These are phyloP conservation scores for Blastobasis adustella DNA, from an alignment of 2,888 invertebrate species.

Conservation along the genomic window DNA sequence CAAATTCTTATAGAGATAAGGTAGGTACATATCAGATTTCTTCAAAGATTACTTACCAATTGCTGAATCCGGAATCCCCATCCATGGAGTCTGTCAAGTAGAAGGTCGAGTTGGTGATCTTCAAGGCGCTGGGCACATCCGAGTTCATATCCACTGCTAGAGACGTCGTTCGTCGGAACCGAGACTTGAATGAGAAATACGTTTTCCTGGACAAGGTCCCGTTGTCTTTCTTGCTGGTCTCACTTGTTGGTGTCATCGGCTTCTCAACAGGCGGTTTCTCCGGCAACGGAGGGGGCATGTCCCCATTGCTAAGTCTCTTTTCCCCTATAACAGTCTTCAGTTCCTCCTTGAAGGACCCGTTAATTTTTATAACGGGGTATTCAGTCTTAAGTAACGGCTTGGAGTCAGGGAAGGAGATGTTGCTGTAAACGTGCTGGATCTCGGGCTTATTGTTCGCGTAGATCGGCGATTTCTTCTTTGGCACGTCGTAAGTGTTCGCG, in stretches of 20 bases:
- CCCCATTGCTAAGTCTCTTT: conserved; percentile 47
- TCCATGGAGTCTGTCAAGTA: conserved; percentile 81
- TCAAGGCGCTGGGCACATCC: conserved; percentile 69
- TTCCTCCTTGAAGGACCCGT: conserved; percentile 55
- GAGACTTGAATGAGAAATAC: conserved; percentile 76
- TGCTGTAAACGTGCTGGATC: conserved; percentile 43
- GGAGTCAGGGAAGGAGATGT: conserved; percentile 47
- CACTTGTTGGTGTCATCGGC: conserved; percentile 50
- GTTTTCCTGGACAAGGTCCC: conserved; percentile 60
- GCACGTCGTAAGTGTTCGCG: conserved; percentile 35
- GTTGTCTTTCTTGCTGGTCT: conserved; percentile 49
- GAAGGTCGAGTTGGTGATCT: conserved; percentile 80
- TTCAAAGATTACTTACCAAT: conserved; percentile 46
- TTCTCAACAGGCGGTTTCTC: conserved; percentile 50
- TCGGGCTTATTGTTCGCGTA: conserved; percentile 52
- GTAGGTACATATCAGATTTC: neutral
- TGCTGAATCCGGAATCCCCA: conserved; percentile 77
- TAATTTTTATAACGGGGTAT: conserved; percentile 34
- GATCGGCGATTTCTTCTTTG: conserved; percentile 40
- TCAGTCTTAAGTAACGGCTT: conserved; percentile 46
- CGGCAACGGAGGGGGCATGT: conserved; percentile 49
- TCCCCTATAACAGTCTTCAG: conserved; percentile 54
- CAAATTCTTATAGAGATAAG: too few relatives aligned
- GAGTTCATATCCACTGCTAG: conserved; percentile 69
- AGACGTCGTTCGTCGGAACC: conserved; percentile 76